Conservation (phyloP, 2,888 invertebrate genomes). For the Coelogynopora nodosa region DNA sequence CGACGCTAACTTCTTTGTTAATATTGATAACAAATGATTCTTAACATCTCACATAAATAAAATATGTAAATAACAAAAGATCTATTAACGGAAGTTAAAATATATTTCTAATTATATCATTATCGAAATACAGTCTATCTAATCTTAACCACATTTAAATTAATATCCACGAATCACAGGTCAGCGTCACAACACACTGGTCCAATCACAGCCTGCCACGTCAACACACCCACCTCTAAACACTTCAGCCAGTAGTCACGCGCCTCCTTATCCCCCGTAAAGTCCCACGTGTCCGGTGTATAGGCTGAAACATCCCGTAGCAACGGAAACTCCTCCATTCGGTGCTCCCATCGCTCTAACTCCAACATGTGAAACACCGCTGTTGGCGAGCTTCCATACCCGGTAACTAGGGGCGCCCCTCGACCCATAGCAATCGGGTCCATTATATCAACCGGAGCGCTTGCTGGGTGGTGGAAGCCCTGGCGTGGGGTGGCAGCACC, state of each 20-base stretch:
- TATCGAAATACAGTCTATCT: no score
- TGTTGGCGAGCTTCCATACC: not conserved
- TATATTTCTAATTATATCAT: no score
- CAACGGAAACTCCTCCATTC: conserved; percentile 71
- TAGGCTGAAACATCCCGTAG: conserved; percentile 75
- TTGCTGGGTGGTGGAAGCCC: not conserved
- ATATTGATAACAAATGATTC: no score
- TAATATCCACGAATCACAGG: no score
- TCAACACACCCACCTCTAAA: conserved; percentile 71
- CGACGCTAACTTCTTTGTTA: no score
- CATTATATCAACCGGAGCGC: not conserved
- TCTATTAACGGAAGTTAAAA: no score
- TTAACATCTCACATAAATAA: no score
- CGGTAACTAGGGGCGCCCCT: not conserved
- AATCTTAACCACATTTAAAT: no score
- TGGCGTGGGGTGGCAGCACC: no score
- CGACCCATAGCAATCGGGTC: not conserved
- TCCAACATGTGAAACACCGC: conserved; percentile 64
- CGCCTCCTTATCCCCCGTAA: conserved; percentile 78
- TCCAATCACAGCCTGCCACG: not conserved
- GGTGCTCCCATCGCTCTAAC: conserved; percentile 66
- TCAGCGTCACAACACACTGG: not conserved
- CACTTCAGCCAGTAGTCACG: conserved; percentile 84
- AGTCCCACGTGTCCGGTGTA: conserved; percentile 84
- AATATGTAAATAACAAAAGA: no score